Evolutionary conservation across 2,113 vertebrate species (phyloP), one percentile per base, ranked within the genome.

Genomic region (Psephotus haematonotus): DNA sequence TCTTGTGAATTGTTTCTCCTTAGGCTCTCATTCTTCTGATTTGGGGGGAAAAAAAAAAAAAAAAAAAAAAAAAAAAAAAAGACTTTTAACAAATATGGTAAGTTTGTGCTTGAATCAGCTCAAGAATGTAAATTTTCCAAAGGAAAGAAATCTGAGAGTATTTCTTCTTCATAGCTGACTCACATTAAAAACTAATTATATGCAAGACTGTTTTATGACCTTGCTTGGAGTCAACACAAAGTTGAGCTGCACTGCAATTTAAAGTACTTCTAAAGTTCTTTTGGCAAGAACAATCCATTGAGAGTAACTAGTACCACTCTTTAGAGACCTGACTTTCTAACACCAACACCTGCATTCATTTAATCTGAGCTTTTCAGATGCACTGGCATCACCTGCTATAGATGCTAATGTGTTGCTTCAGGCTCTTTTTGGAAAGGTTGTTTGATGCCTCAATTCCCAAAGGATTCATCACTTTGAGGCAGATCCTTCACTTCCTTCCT

Each of bases 281-380:
- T 82, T 87, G 64, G 52, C 69, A 79, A 72, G 44, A 95, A 82
- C 13, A 84, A 63, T 79, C 70, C 77, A 90, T 71, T 25, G 55
- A 57, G 2, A 76, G 47, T 62, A 84, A 71, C 14, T 19, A 77
- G 60, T 28, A 55, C 11, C 62, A 27, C 29, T 57, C 83, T 82
- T 89, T 22, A 76, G 76, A 91, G 88, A 75, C 19, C 35, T 67
- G 53, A 70, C 92, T 90, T 95, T 79, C 52, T 83, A 95, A 84
- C 77, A 93, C 8, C 52, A 94, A 63, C 81, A 96, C 86, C 83
- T 94, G 90, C 82, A 82, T 79, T 89, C 47, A 89, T 72, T 92
- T 93, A 79, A 94, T 84, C 57, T 29, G 37, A 82, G 83, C 17
- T 96, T 91, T 87, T 89, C 91, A 96, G 64, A 74, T 37, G 93